These are phyloP conservation scores for Xyrichtys novacula DNA, from an alignment of 2,797 vertebrate genomes.

Conservation along the genomic window DNA sequence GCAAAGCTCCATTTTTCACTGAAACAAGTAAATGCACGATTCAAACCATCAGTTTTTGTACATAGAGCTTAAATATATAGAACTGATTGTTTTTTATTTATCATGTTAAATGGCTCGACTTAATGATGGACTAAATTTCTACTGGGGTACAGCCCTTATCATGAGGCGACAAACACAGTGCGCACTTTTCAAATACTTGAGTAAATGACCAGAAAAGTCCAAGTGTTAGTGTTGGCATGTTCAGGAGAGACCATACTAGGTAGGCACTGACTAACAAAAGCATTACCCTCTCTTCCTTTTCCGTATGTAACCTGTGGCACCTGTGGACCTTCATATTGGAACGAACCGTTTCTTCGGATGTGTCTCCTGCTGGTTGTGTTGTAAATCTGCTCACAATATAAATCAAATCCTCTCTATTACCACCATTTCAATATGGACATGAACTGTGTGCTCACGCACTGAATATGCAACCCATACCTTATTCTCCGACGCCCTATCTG, in stretches of 20 bases:
- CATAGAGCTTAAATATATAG: background rate
- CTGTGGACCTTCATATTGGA: conserved; percentile 99
- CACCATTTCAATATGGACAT: conserved; percentile 77
- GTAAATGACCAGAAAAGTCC: conserved; percentile 12
- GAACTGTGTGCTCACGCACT: conserved; percentile 80
- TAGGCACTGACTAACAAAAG: conserved; percentile 98
- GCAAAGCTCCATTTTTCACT: no score
- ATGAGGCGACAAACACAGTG: conserved; percentile 11
- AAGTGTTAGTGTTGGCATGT: conserved; percentile 83
- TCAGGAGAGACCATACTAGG: conserved; percentile 70
- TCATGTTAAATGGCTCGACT: no score
- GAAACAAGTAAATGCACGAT: no score
- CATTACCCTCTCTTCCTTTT: conserved; percentile 99
- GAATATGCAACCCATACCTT: conserved; percentile 83
- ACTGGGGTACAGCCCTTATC: background rate
- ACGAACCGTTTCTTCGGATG: conserved; percentile 98
- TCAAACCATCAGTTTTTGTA: background rate
- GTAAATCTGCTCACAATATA: conserved; percentile 74
- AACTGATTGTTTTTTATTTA: no score
- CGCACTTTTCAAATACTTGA: conserved; percentile 30
- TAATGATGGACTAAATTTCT: background rate
- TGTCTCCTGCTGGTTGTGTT: conserved; percentile 83
- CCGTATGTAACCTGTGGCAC: conserved; percentile 99
- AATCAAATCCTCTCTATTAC: conserved; percentile 61
- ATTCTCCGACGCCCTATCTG: conserved; percentile 29